These are phyloP conservation scores for Drosophila paranaensis DNA, from an alignment of 2,888 invertebrate species.

Conservation along the genomic window DNA sequence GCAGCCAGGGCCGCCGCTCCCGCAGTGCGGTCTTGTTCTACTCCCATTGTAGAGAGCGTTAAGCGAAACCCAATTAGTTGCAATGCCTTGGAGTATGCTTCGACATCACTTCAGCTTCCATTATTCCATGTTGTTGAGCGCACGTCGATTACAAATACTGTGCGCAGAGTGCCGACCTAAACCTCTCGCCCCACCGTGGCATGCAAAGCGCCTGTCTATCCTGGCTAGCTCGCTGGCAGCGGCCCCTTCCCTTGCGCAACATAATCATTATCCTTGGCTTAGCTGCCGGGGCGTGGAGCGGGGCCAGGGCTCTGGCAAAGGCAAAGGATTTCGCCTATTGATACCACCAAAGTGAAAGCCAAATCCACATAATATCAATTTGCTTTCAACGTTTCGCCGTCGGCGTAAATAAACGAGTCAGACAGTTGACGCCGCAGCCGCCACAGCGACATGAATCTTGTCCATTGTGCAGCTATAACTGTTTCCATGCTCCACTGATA, in stretches of 20 bases:
- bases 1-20: conserved; percentile 9
- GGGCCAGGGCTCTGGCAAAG: conserved; percentile 55
- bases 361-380: conserved; percentile 83
- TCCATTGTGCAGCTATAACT: conserved; percentile 23
- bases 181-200: conserved; percentile 20
- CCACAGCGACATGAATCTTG: conserved; percentile 27
- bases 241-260: conserved; percentile 59
- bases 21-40: conserved; percentile 42
- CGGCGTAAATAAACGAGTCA: conserved; percentile 71
- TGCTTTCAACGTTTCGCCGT: conserved; percentile 75
- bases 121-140: conserved; percentile 68
- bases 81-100: conserved; percentile 65
- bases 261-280: conserved; percentile 81
- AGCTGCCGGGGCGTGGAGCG: conserved; percentile 50
- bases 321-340: conserved; percentile 80
- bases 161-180: not conserved
- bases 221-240: not conserved
- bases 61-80: conserved; percentile 78
- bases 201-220: conserved; percentile 59
- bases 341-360: conserved; percentile 78
- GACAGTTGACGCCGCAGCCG: conserved; percentile 47
- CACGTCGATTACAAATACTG: conserved; percentile 72
- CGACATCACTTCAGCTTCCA: conserved; percentile 61
- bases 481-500: not conserved
- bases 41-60: conserved; percentile 52